phyloP scores from a whole-genome alignment of 1,140 invertebrate genomes.

The Zaprionus lachaisei region DNA sequence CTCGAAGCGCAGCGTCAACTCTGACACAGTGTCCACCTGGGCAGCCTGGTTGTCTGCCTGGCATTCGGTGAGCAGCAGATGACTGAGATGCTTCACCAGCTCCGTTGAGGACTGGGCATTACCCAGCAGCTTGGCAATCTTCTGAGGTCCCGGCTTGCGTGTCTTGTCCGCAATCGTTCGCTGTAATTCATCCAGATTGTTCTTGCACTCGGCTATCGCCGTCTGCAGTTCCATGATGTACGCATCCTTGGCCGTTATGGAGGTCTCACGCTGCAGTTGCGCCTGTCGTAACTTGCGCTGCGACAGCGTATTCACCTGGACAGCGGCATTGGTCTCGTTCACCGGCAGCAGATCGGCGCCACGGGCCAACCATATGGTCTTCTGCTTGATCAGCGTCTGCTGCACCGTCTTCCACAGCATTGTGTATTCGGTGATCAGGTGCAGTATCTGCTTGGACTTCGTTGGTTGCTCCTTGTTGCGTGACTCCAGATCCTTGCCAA shows the following conservation, averaged over 20 bases:
- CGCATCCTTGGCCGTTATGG: conserved; percentile 91
- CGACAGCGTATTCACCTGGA: conserved; percentile 91
- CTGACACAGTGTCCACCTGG: conserved; percentile 88
- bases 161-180: conserved; percentile 84
- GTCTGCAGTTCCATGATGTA: conserved; percentile 90
- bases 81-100: conserved; percentile 91
- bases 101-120: conserved; percentile 91
- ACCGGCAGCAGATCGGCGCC: conserved; percentile 84
- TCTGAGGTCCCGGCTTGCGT: conserved; percentile 85
- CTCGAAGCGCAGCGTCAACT: conserved; percentile 88
- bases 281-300: conserved; percentile 79
- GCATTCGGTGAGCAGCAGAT: conserved; percentile 90
- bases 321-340: conserved; percentile 90
- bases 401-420: conserved; percentile 88
- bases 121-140: conserved; percentile 88
- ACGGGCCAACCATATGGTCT: conserved; percentile 84
- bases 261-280: conserved; percentile 85
- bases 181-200: conserved; percentile 86
- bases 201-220: conserved; percentile 88
- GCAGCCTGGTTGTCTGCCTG: conserved; percentile 88
- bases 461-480: conserved; percentile 85
- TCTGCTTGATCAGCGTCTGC: conserved; percentile 85
- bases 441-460: conserved; percentile 85
- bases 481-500: conserved; percentile 87
- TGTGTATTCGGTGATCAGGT: conserved; percentile 89